Conservation (phyloP, 2,888 invertebrate genomes). For the Fissipunctia ypsillon region DNA sequence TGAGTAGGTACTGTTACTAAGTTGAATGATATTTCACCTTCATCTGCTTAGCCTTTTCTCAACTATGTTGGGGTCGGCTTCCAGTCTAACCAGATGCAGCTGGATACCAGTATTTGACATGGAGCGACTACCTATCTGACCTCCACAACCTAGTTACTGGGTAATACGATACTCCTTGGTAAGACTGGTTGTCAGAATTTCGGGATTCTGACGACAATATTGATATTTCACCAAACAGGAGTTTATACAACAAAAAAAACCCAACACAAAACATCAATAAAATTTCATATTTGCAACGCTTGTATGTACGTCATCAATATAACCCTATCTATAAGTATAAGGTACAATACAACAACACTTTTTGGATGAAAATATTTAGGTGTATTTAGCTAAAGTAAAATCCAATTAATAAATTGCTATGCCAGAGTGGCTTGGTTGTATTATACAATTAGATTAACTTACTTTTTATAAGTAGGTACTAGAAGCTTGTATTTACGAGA, state of each 20-base stretch:
- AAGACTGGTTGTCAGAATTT: too few relatives aligned
- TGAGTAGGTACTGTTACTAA: neutral
- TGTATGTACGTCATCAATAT: neutral
- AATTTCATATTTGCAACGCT: slow-evolving; percentile 6
- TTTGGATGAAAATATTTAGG: neutral
- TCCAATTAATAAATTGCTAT: neutral
- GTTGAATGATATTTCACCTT: neutral
- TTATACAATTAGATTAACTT: neutral
- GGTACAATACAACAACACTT: slow-evolving; percentile 17
- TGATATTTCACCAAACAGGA: neutral
- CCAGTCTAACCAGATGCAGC: too few relatives aligned
- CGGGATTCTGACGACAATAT: too few relatives aligned
- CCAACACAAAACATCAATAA: too few relatives aligned
- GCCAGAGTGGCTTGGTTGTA: too few relatives aligned
- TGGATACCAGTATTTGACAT: too few relatives aligned
- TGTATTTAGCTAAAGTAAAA: neutral
- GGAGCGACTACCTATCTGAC: too few relatives aligned
- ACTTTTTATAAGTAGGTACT: neutral
- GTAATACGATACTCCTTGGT: too few relatives aligned
- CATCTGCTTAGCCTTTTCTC: too few relatives aligned
- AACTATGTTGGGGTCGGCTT: too few relatives aligned
- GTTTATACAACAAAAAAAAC: too few relatives aligned
- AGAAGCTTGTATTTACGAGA: neutral
- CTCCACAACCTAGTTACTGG: too few relatives aligned
- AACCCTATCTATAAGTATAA: slow-evolving; percentile 31